These are phyloP conservation scores for Chelidonichthys spinosus DNA, from an alignment of 2,797 vertebrate genomes.

Conservation along the genomic window DNA sequence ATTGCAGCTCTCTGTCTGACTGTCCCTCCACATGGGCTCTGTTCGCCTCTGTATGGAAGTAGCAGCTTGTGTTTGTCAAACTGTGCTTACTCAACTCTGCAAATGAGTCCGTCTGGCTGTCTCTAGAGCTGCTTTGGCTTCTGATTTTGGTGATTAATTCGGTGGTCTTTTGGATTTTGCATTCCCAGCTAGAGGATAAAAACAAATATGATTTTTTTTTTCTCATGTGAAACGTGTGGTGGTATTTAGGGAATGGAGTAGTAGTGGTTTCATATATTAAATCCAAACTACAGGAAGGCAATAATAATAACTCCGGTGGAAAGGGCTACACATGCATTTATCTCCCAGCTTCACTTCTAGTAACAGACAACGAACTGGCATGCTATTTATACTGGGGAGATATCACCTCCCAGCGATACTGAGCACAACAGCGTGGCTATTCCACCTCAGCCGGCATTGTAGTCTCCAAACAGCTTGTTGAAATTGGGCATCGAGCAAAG, in stretches of 20 bases:
- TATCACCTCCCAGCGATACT: not conserved
- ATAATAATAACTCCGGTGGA: no score
- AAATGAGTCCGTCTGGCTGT: slow-evolving; percentile 45
- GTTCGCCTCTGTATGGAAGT: slow-evolving; percentile 22
- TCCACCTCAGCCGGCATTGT: slow-evolving; percentile 21
- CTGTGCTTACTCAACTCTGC: slow-evolving; percentile 50
- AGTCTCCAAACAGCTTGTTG: slow-evolving; percentile 46
- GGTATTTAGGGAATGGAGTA: not conserved
- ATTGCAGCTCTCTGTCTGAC: slow-evolving; percentile 3
- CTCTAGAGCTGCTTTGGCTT: slow-evolving; percentile 44
- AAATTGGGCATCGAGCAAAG: slow-evolving; percentile 3
- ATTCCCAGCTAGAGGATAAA: slow-evolving; percentile 15
- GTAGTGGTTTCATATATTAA: not conserved
- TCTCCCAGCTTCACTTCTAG: not conserved
- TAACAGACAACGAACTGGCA: not conserved
- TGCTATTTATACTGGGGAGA: not conserved
- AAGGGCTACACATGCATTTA: not conserved
- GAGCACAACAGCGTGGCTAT: not conserved
- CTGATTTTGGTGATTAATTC: slow-evolving; percentile 34
- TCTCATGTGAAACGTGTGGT: not conserved
- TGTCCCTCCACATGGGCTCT: slow-evolving; percentile 13
- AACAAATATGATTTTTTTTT: slow-evolving; percentile 3
- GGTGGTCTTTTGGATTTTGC: slow-evolving; percentile 26
- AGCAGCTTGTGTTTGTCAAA: slow-evolving; percentile 69
- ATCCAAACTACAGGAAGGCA: not conserved